Evolutionary conservation across 2,797 vertebrate genomes (phyloP).

Genomic region (Cyclura pinguis): DNA sequence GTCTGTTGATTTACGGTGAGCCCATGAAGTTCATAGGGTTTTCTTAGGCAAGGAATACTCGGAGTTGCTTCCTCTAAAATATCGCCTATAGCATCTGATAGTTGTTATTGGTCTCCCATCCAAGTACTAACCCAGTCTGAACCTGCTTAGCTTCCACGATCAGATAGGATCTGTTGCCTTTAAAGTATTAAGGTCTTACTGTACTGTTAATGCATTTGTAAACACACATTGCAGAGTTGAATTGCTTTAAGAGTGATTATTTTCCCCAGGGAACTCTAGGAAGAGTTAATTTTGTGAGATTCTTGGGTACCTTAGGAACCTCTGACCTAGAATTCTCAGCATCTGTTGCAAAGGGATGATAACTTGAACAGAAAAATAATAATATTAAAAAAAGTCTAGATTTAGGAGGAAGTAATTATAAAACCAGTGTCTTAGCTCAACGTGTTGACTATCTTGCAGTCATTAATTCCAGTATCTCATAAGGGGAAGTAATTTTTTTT

Average conservation of each 20-base stretch:
- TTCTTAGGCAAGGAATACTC: too few species aligned
- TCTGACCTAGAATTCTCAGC: not conserved
- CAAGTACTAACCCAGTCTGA: too few species aligned
- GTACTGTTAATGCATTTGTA: not conserved
- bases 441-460: not conserved
- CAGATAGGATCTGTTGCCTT: not conserved
- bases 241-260: not conserved
- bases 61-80: too few species aligned
- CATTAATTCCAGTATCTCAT: not conserved
- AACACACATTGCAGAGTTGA: not conserved
- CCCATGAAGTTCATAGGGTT: too few species aligned
- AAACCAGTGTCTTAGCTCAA: not conserved
- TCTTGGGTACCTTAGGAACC: not conserved
- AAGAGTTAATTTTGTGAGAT: too few species aligned
- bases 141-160: too few species aligned
- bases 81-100: too few species aligned
- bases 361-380: not conserved
- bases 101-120: too few species aligned
- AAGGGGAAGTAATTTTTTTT: not conserved
- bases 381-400: not conserved
- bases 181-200: not conserved
- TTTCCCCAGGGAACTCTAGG: not conserved
- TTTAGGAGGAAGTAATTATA: not conserved
- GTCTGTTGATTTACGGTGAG: too few species aligned
- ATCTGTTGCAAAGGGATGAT: not conserved